These are phyloP conservation scores for Alloscopus bannaensis DNA, from an alignment of 2,888 invertebrate genomes.

Conservation along the genomic window DNA sequence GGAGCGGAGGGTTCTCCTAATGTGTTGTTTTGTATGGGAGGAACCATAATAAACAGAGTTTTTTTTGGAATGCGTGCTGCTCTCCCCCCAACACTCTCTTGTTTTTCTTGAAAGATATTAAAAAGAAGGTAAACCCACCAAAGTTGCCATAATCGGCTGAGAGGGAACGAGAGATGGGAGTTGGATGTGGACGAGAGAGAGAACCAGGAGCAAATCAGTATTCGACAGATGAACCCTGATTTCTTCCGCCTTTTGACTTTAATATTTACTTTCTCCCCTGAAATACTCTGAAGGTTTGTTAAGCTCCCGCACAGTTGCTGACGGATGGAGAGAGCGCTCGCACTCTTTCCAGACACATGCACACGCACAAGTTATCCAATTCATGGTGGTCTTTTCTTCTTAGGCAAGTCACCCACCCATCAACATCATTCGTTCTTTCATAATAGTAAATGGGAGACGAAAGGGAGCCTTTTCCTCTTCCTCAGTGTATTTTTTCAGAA, in stretches of 20 bases:
- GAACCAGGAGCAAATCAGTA: conserved; percentile 60
- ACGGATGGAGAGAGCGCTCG: too few species aligned
- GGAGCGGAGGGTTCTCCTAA: too few species aligned
- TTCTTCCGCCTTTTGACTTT: conserved; percentile 70
- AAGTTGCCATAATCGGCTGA: background rate
- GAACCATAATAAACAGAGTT: too few species aligned
- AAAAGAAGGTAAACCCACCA: background rate
- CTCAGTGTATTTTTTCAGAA: conserved; percentile 3
- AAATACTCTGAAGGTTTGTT: conserved; percentile 32
- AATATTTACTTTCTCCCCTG: conserved; percentile 54
- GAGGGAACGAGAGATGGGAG: background rate
- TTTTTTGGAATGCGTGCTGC: background rate
- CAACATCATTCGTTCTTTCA: too few species aligned
- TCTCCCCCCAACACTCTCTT: background rate
- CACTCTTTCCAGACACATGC: too few species aligned
- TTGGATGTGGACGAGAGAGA: background rate
- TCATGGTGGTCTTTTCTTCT: conserved; percentile 1
- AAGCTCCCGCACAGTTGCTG: background rate
- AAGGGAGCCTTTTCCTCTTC: conserved; percentile 1
- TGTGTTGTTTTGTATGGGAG: background rate
- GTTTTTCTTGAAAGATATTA: background rate
- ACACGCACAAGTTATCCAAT: too few species aligned
- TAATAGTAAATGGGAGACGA: too few species aligned
- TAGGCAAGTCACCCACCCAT: conserved; percentile 22
- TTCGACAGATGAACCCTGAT: conserved; percentile 66